A percentile compares a stretch with the other conserved stretches of the same genome.
Conservation (phyloP, 2,888 invertebrate genomes). For the Harmothoe impar region DNA sequence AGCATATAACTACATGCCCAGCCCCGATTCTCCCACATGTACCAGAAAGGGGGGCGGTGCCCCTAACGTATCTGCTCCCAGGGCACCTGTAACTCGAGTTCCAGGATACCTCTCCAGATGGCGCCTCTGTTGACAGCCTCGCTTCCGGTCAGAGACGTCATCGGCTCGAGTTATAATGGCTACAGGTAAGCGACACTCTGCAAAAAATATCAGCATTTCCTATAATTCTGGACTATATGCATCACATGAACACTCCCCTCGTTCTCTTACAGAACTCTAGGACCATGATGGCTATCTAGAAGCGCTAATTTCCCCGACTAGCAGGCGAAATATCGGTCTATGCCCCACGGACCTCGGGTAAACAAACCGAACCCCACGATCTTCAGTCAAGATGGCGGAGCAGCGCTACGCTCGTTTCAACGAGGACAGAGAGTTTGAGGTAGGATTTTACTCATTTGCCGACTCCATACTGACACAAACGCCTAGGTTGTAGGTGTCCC, state of each 20-base stretch:
- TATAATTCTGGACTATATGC: neutral
- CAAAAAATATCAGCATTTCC: constrained; percentile 1
- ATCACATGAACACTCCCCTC: neutral
- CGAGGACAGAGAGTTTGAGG: constrained; percentile 10
- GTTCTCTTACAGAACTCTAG: constrained; percentile 4
- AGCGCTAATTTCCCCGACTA: neutral
- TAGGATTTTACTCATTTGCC: neutral
- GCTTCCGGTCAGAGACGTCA: constrained; percentile 39
- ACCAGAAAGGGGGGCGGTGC: too few species aligned
- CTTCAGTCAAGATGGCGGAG: constrained; percentile 16
- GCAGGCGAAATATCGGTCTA: neutral
- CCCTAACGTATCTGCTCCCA: too few species aligned
- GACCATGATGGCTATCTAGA: constrained; percentile 10
- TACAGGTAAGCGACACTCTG: neutral
- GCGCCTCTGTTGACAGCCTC: neutral
- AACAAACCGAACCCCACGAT: neutral
- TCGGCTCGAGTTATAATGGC: neutral
- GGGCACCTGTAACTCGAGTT: neutral
- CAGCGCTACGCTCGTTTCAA: constrained; percentile 28
- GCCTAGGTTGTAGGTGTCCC: too few species aligned
- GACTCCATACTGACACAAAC: too few species aligned
- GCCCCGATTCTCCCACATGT: too few species aligned
- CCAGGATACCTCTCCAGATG: neutral
- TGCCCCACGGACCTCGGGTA: neutral
- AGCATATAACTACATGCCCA: too few species aligned